A percentile compares a stretch with the other conserved stretches of the same genome.
These are phyloP conservation scores for Eupelmus urozonus DNA, from an alignment of 2,888 invertebrate species.

Conservation along the genomic window DNA sequence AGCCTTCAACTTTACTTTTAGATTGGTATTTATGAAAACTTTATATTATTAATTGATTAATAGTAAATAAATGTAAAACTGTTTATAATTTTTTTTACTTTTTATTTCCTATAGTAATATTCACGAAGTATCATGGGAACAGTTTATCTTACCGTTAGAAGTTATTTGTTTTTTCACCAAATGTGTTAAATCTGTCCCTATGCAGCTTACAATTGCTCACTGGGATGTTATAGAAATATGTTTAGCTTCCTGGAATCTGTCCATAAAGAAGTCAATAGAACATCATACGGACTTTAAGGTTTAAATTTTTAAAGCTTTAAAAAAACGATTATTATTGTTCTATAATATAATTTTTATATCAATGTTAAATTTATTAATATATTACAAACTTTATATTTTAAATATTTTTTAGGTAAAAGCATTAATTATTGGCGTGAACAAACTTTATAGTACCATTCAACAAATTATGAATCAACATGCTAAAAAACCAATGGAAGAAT, in stretches of 20 bases:
- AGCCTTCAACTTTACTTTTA: constrained; percentile 63
- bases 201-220: constrained; percentile 76
- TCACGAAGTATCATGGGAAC: constrained; percentile 65
- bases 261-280: constrained; percentile 74
- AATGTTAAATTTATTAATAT: background rate
- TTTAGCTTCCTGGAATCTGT: constrained; percentile 83
- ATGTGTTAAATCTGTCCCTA: constrained; percentile 65
- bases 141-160: constrained; percentile 68
- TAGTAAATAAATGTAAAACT: background rate
- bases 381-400: background rate
- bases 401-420: constrained; percentile 79
- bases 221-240: constrained; percentile 89
- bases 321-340: background rate
- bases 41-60: constrained; percentile 34
- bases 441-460: constrained; percentile 78
- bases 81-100: constrained; percentile 11
- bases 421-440: constrained; percentile 78
- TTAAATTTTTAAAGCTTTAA: background rate
- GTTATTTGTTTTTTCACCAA: constrained; percentile 68
- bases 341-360: background rate
- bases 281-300: constrained; percentile 79
- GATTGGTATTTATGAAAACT: constrained; percentile 64
- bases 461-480: constrained; percentile 75
- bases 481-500: constrained; percentile 73
- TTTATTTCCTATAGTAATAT: constrained; percentile 64